Conservation (phyloP, 2,797 vertebrate species). For the Chaetophractus vellerosus region DNA sequence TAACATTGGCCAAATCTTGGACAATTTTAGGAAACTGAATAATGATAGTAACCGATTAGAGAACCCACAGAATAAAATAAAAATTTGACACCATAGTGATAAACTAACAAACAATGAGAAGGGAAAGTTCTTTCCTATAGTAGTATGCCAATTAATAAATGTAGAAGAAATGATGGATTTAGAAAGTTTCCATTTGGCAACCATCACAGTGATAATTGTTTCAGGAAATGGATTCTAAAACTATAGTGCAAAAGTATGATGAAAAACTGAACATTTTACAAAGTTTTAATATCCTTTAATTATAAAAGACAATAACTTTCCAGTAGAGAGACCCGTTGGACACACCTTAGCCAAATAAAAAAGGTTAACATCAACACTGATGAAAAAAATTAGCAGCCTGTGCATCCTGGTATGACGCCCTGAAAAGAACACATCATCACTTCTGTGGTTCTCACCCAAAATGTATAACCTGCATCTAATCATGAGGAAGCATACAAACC, state of each 20-base stretch:
- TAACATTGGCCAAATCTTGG: background rate
- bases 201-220: background rate
- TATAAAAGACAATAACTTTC: conserved; percentile 22
- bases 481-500: too few relatives aligned
- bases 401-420: too few relatives aligned
- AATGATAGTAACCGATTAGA: background rate
- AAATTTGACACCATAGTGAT: background rate
- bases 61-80: background rate
- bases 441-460: too few relatives aligned
- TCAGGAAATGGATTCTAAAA: conserved; percentile 24
- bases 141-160: background rate
- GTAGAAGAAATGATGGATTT: background rate
- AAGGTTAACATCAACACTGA: too few relatives aligned
- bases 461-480: too few relatives aligned
- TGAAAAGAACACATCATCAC: too few relatives aligned
- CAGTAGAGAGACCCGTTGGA: background rate
- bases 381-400: too few relatives aligned
- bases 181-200: conserved; percentile 24
- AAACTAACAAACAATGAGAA: background rate
- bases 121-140: conserved; percentile 14
- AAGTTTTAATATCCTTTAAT: conserved; percentile 36
- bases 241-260: background rate
- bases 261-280: background rate
- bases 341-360: too few relatives aligned
- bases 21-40: conserved; percentile 8